Evolutionary conservation across 2,113 vertebrate genomes (phyloP).

Genomic region (Pimephales promelas): DNA sequence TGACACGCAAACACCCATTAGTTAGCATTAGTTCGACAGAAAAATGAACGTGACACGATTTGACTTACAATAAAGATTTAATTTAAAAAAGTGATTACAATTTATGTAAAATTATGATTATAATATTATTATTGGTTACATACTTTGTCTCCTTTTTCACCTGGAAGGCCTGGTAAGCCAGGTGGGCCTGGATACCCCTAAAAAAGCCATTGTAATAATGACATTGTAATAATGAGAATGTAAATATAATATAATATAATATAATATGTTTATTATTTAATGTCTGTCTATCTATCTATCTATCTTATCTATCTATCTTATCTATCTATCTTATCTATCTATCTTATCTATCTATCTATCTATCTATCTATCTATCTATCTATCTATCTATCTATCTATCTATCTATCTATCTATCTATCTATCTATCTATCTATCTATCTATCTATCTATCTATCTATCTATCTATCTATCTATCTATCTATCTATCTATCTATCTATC

Average conservation of each 20-base stretch:
- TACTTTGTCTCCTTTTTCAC: conserved; percentile 78
- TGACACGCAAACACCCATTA: conserved; percentile 33
- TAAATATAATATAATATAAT: conserved; percentile 1
- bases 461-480: background rate
- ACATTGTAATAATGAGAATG: background rate
- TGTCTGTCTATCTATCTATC: background rate
- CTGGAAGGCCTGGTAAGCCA: conserved; percentile 67
- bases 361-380: background rate
- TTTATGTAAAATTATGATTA: background rate
- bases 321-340: background rate
- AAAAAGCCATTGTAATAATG: background rate
- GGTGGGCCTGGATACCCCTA: conserved; percentile 69
- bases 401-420: conserved; percentile 2
- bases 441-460: background rate
- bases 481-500: background rate
- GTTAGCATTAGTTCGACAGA: background rate
- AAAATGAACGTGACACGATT: background rate
- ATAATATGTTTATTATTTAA: background rate
- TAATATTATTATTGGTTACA: background rate
- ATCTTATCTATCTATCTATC: background rate
- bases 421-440: background rate
- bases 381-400: background rate
- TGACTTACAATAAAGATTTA: background rate
- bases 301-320: background rate
- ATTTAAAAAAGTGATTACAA: background rate